Base-by-base conservation (phyloP, 2,113 vertebrate genomes). In the Sinocyclocheilus rhinocerous region DNA sequence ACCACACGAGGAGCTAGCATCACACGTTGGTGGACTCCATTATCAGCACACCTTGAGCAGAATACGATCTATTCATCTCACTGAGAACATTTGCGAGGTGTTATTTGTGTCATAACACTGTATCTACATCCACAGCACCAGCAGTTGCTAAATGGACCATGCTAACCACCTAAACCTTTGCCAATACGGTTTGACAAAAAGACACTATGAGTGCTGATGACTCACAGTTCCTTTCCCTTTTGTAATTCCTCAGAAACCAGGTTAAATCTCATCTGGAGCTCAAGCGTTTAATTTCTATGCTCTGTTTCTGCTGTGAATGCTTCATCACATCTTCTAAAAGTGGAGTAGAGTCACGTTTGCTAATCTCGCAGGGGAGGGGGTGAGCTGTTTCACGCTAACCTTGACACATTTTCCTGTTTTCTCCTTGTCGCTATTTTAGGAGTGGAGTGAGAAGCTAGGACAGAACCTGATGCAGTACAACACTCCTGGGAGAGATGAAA, bases 341-440 rank as follows among this genome's bases (percentile, higher is more conserved):
- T 76, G 84, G 83, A 87, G 81, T 57, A 84, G 20, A 87, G 80
- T 87, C 86, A 83, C 78, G 88, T 83, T 86, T 81, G 63, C 82
- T 87, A 85, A 87, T 87, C 80, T 89, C 45, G 26, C 59, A 55
- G 69, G 50, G 67, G 76, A 77, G 67, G 86, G 52, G 81, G 61
- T 86, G 84, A 85, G 86, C 86, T 39, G 80, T 87, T 89, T 87
- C 86, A 81, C 82, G 85, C 88, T 90, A 88, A 88, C 89, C 89
- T 90, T 90, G 89, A 90, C 89, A 90, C 85, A 90, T 85, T 90
- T 90, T 39, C 67, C 65, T 57, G 86, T 81, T 85, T 76, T 57
- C 72, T 77, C 80, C 72, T 80, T 65, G 84, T 24, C 36, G 82
- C 89, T 90, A 90, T 90, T 90, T 88, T 88, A 69, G 87, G 85